A percentile compares a stretch with the other conserved stretches of the same genome.
phyloP scores from a whole-genome alignment of 2,113 vertebrate species.

The Sinocyclocheilus maitianheensis region DNA sequence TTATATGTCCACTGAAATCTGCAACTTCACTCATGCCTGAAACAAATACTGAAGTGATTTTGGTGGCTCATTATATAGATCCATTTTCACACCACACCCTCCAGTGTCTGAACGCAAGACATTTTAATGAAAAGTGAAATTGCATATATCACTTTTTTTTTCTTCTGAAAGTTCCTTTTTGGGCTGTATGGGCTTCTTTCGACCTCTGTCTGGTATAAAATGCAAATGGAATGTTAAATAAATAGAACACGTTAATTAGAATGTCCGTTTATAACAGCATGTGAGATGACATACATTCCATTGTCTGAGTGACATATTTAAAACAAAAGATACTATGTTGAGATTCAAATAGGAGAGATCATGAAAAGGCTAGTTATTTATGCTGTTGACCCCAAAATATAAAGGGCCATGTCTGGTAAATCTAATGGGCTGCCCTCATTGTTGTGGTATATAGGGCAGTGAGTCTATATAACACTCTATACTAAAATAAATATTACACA shows the following conservation, averaged over 20 bases:
- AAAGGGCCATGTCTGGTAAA: constrained; percentile 1
- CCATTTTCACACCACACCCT: background rate
- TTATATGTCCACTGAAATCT: background rate
- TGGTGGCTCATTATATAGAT: background rate
- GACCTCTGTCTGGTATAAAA: background rate
- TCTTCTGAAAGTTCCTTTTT: background rate
- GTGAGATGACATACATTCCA: background rate
- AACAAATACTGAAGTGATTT: background rate
- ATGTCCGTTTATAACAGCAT: background rate
- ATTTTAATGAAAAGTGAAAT: background rate
- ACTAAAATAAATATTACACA: constrained; percentile 7
- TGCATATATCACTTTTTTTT: background rate
- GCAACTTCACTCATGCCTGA: background rate
- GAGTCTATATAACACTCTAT: background rate
- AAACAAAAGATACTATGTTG: constrained; percentile 22
- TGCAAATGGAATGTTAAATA: background rate
- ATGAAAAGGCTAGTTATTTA: constrained; percentile 10
- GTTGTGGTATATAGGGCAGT: constrained; percentile 16
- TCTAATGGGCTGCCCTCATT: constrained; percentile 34
- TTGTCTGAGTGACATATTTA: constrained; percentile 12
- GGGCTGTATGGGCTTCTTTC: background rate
- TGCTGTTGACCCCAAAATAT: constrained; percentile 37
- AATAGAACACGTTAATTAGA: background rate
- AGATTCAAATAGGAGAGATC: background rate
- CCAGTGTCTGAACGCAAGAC: background rate